Conservation (phyloP, 1,140 invertebrate species). For the Leguminivora glycinivorella region DNA sequence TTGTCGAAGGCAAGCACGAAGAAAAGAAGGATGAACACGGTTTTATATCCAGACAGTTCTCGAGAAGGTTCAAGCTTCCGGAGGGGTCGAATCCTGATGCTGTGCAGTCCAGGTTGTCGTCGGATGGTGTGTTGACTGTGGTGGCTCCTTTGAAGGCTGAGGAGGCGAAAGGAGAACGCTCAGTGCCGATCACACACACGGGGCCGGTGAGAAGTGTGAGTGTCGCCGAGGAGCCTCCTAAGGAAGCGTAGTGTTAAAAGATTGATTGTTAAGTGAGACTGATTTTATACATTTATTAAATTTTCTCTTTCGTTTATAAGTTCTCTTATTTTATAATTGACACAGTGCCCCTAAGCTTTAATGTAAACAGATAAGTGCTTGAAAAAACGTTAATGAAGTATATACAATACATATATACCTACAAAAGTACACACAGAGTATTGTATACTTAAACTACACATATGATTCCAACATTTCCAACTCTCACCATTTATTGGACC, state of each 20-base stretch:
- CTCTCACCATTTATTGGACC: too few relatives aligned
- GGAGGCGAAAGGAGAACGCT: slow-evolving; percentile 57
- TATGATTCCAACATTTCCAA: too few relatives aligned
- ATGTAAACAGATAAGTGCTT: too few relatives aligned
- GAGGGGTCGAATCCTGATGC: slow-evolving; percentile 83
- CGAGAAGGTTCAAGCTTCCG: slow-evolving; percentile 84
- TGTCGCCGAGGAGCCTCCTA: slow-evolving; percentile 34
- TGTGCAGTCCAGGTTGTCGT: slow-evolving; percentile 85
- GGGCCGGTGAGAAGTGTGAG: slow-evolving; percentile 56
- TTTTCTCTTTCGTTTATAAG: background rate
- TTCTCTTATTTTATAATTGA: background rate
- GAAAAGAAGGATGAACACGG: slow-evolving; percentile 88
- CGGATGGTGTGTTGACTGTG: slow-evolving; percentile 87
- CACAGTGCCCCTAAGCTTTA: background rate
- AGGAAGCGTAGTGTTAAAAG: slow-evolving; percentile 11
- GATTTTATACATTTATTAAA: slow-evolving; percentile 26
- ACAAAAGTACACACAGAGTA: too few relatives aligned
- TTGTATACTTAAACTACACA: too few relatives aligned
- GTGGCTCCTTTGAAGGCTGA: slow-evolving; percentile 79
- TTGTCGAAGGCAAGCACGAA: slow-evolving; percentile 88
- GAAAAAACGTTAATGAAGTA: too few relatives aligned
- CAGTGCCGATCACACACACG: slow-evolving; percentile 62
- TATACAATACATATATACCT: too few relatives aligned
- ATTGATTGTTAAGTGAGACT: slow-evolving; percentile 10
- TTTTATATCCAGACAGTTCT: slow-evolving; percentile 86